Percentiles rank a stretch among this genome's conserved stretches.
These are phyloP conservation scores for Hermetia illucens DNA, from an alignment of 1,140 invertebrate species.

Conservation along the genomic window DNA sequence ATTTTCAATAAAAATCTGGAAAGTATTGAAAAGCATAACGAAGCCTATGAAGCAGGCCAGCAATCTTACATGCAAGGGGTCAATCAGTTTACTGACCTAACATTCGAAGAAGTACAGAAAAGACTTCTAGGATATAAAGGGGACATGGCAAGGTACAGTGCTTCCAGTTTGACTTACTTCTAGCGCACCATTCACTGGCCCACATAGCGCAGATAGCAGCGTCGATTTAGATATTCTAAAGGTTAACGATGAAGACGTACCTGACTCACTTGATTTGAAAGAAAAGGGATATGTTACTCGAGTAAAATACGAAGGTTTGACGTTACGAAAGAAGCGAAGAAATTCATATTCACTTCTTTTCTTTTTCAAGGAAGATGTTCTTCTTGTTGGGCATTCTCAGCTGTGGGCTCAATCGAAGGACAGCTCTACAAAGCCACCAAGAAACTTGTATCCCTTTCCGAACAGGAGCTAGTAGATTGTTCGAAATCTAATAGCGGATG, in stretches of 20 bases:
- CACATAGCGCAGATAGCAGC: neutral
- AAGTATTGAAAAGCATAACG: slow-evolving; percentile 41
- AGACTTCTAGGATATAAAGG: neutral
- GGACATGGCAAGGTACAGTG: neutral
- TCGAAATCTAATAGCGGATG: slow-evolving; percentile 85
- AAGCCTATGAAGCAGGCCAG: slow-evolving; percentile 16
- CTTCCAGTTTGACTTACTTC: neutral
- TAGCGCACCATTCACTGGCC: neutral
- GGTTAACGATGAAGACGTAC: slow-evolving; percentile 10
- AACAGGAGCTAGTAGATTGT: slow-evolving; percentile 93
- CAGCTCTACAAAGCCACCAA: slow-evolving; percentile 75
- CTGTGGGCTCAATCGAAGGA: slow-evolving; percentile 76
- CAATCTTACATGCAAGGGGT: slow-evolving; percentile 26
- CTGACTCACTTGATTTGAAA: slow-evolving; percentile 40
- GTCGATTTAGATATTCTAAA: neutral
- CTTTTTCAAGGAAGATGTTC: slow-evolving; percentile 85
- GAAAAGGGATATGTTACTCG: slow-evolving; percentile 42
- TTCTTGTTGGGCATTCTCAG: slow-evolving; percentile 81
- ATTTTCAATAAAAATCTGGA: slow-evolving; percentile 38
- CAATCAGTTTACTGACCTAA: slow-evolving; percentile 39
- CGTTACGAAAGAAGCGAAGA: no score
- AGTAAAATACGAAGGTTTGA: slow-evolving; percentile 47
- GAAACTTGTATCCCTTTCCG: slow-evolving; percentile 72
- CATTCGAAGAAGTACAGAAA: slow-evolving; percentile 13
- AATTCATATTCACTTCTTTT: slow-evolving; percentile 21